Evolutionary conservation across 1,140 invertebrate species (phyloP).

Genomic region (Heliconius himera): DNA sequence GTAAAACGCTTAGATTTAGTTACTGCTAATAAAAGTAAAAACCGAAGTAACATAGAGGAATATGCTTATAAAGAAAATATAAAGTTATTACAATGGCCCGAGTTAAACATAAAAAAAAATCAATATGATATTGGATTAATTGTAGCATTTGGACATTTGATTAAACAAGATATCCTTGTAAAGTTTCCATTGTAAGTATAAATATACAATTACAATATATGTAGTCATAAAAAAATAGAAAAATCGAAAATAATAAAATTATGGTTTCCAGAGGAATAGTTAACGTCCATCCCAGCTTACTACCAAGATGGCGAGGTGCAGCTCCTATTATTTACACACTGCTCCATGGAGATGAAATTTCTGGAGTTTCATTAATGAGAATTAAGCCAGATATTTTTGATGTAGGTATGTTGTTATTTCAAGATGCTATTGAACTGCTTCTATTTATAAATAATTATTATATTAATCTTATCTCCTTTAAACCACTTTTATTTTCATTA

Average conservation of each 20-base stretch:
- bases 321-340: conserved; percentile 91
- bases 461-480: neutral
- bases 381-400: conserved; percentile 94
- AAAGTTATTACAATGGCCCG: conserved; percentile 64
- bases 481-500: no score
- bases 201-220: neutral
- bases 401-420: conserved; percentile 83
- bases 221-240: neutral
- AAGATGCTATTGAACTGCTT: neutral
- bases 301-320: conserved; percentile 96
- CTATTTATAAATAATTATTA: neutral
- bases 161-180: conserved; percentile 62
- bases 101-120: conserved; percentile 48
- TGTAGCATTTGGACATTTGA: conserved; percentile 73
- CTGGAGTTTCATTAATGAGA: conserved; percentile 95
- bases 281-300: conserved; percentile 95
- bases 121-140: conserved; percentile 74
- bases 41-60: conserved; percentile 61
- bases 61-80: conserved; percentile 65
- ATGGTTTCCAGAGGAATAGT: conserved; percentile 90
- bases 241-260: neutral
- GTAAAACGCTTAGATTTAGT: conserved; percentile 64
- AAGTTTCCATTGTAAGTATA: conserved; percentile 74
- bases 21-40: conserved; percentile 59
- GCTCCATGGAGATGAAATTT: conserved; percentile 89